Evolutionary conservation across 2,113 vertebrate genomes (phyloP).

Genomic region (Gobius niger): DNA sequence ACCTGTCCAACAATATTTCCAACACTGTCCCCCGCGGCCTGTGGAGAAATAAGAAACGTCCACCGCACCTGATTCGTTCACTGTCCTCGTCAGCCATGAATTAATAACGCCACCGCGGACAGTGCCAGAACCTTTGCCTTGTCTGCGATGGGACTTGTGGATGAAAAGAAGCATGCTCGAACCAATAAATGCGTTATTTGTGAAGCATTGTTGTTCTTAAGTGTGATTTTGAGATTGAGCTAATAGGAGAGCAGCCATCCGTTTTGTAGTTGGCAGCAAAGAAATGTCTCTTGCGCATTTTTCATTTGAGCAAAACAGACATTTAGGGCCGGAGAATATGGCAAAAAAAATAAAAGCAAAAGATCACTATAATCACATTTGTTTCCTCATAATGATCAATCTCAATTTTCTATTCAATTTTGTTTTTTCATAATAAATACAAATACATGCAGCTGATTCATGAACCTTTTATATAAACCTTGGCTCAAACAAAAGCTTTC

Average conservation of each 20-base stretch:
- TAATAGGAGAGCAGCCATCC: conserved; percentile 48
- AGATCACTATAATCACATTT: too few relatives aligned
- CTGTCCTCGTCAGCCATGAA: conserved; percentile 15
- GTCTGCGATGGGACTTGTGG: conserved; percentile 28
- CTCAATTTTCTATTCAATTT: too few relatives aligned
- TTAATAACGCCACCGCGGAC: neutral
- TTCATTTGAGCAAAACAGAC: conserved; percentile 4
- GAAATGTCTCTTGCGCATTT: conserved; percentile 14
- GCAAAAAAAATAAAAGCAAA: too few relatives aligned
- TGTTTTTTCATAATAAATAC: too few relatives aligned
- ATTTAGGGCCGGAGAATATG: neutral
- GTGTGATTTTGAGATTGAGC: conserved; percentile 61
- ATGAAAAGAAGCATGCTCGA: conserved; percentile 21
- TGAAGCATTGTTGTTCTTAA: conserved; percentile 21
- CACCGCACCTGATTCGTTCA: conserved; percentile 49
- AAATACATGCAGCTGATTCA: too few relatives aligned
- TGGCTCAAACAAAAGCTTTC: too few relatives aligned
- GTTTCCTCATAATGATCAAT: too few relatives aligned
- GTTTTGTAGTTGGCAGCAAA: conserved; percentile 34
- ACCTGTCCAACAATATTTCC: conserved; percentile 36
- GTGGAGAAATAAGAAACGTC: conserved; percentile 25
- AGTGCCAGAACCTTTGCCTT: conserved; percentile 4
- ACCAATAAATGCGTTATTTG: conserved; percentile 43
- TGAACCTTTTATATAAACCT: too few relatives aligned
- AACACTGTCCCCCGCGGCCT: conserved; percentile 8